Evolutionary conservation across 2,888 invertebrate species (phyloP), one percentile per base, ranked within the genome.

Genomic region (Theretra japonica): DNA sequence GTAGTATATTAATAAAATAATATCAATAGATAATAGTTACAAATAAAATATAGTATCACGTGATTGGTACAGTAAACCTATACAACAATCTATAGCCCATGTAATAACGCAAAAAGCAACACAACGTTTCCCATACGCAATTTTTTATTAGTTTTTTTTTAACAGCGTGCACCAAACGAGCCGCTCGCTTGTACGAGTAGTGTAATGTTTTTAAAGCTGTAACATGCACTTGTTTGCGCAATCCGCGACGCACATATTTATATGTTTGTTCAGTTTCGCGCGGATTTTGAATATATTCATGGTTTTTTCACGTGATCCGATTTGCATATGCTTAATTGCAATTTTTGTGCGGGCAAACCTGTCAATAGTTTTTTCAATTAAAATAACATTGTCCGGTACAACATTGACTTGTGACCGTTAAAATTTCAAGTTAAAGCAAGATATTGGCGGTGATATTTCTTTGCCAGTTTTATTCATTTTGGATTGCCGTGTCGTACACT

Each of bases 311-410:
- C 57, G 57, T 57, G 21, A 57, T 57, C 57, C 57, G 57, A 57
- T 57, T 57, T 57, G 23, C 57, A 57, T 57, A 11, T 57, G n/a
- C 23, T 21, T 41, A 23, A 57, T 57, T 57, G 57, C 57, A 41
- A 41, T 41, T 41, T 57, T 57, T 57, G 23, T 57, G 57, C 11
- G 57, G 41, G 41, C n/a, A 41, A 41, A 1, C 41, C 41, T 41
- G 41, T 41, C 41, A 41, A 57, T 11, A 23, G 57, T 23, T 57
- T 57, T 57, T 21, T 7, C 23, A 57, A 23, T 57, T 15, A 41
- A 15, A 11, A 41, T 41, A 41, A 41, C 11, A 11, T 15, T 41
- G 2, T 41, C 41, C 41, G 15, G 15, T 41, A 41, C 15, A 41
- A 41, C 41, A 41, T 41, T 41, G 41, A 41, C 41, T 41, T 41